Evolutionary conservation across 2,888 invertebrate genomes (phyloP), one percentile per base, ranked within the genome.

Genomic region (Girardia tigrina): DNA sequence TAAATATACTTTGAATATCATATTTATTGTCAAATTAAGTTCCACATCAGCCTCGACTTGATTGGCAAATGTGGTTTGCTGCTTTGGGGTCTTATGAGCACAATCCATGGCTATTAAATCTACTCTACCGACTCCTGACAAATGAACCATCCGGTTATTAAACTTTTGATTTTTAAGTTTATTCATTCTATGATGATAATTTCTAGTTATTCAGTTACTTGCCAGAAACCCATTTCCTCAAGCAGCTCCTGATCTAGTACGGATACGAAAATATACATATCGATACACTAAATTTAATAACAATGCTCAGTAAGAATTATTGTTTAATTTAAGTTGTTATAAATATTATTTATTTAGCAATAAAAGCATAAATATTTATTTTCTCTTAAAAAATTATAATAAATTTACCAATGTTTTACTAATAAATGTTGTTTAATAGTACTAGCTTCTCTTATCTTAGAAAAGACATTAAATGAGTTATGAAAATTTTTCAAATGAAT

Each of bases 11-110:
- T n/a, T n/a, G n/a, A n/a, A n/a, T n/a, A n/a, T n/a, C n/a, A n/a
- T n/a, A n/a, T n/a, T n/a, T n/a, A n/a, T n/a, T n/a, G n/a, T n/a
- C n/a, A n/a, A n/a, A n/a, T n/a, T n/a, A n/a, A 90, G 90, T 88
- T 28, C 90, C 90, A 16, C 89, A 90, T 84, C 89, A 90, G 79
- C 90, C 90, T 0, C 86, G 90, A 75, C 84, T 91, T 23, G 91
- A 91, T 82, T 90, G 90, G 89, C 90, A 90, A 85, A 88, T 91
- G 88, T 90, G 90, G 88, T 90, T 89, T 84, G 90, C 90, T 14
- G 89, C 90, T 0, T 86, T 89, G 23, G 88, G 88, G 29, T 87
- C 86, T 69, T 88, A 89, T 78, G 84, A 86, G 79, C 87, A 89
- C 79, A 89, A 90, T 82, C 89, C 90, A 0, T 91, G 90, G 90